Evolutionary conservation across 2,797 vertebrate species (phyloP), one percentile per base, ranked within the genome.

Genomic region (Rousettus madagascariensis): DNA sequence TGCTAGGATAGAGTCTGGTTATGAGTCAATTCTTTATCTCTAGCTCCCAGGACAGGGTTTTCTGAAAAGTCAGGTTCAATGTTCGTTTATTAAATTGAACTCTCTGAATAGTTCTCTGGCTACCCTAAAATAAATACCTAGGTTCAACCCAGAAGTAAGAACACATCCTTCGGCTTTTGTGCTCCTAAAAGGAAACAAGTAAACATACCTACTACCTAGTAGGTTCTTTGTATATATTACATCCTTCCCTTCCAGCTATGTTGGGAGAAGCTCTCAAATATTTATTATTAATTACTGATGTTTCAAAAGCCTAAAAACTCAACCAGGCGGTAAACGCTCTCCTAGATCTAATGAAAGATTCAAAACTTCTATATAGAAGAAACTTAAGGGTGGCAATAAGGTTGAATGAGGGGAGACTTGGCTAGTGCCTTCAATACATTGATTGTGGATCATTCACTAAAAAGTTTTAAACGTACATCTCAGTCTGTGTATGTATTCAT

Each of bases 81-180:
- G 1, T 43, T 6, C 68, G 51, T 61, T 80, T 68, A 20, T 72
- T 72, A 28, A 80, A 72, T 57, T 46, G 61, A 83, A 86, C 15
- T 94, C 24, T 79, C 57, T 91, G 33, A 82, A 72, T 61, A 95
- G 72, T 85, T 94, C 13, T 19, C 6, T 84, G 53, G 17, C 0
- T 94, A 10, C 61, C 38, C 41, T 65, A 53, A 96, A 17, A 91
- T 66, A 28, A 94, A 80, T 91, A 79, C 20, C 22, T 90, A 91
- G 20, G 49, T 51, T 94, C 53, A 94, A 26, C 24, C 22, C 51
- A 95, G 38, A 72, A 46, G 36, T 92, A 4, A 78, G 3, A 55
- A 93, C 2, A 84, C 61, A 11, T 59, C 13, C 24, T 61, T 94
- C 72, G 36, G 63, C 6, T 38, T 55, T 59, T 85, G 30, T 80